Evolutionary conservation across 2,888 invertebrate species (phyloP), one percentile per base, ranked within the genome.

Genomic region (Phyllotreta cruciferae): DNA sequence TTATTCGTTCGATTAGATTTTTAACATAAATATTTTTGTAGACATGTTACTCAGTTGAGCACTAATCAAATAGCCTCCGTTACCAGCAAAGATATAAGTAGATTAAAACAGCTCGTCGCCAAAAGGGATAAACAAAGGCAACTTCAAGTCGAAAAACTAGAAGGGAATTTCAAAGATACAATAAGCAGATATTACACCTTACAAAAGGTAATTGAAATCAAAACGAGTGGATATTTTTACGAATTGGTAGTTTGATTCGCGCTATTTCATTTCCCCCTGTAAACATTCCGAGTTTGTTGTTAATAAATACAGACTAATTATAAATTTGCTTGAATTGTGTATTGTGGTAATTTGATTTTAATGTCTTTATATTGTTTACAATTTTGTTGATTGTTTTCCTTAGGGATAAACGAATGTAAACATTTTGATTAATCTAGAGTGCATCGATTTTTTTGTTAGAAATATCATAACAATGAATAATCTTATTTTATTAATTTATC

Each of bases 131-230:
- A 91, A 71, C 89, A 90, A 63, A 91, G 92, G 78, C 92, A 90
- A 76, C 82, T 96, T 68, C 93, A 94, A 80, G 87, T 93, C 58
- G 93, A 93, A 72, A 87, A 93, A 74, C 85, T 96, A 9, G 92
- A 91, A 8, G 90, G 89, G 72, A 92, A 92, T 73, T 96, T 95
- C 79, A 87, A 88, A 68, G 91, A 91, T 69, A 88, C 93, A 1
- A 85, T 95, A 1, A 73, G 68, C 45, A 92, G 24, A 84, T 94
- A 11, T 78, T 88, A 91, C 50, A 81, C 85, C 13, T 85, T 92
- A 74, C 96, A 96, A 80, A 91, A 92, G 86, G 92, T 92, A 81
- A 13, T 37, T 52, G 6, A 37, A 37, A 52, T 52, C n/a, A 37
- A 38, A 11, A 55, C 34, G 9, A 34, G 44, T 41, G 13, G 36